These are phyloP conservation scores for Antennarius maculatus DNA, from an alignment of 2,797 vertebrate genomes.

Conservation along the genomic window DNA sequence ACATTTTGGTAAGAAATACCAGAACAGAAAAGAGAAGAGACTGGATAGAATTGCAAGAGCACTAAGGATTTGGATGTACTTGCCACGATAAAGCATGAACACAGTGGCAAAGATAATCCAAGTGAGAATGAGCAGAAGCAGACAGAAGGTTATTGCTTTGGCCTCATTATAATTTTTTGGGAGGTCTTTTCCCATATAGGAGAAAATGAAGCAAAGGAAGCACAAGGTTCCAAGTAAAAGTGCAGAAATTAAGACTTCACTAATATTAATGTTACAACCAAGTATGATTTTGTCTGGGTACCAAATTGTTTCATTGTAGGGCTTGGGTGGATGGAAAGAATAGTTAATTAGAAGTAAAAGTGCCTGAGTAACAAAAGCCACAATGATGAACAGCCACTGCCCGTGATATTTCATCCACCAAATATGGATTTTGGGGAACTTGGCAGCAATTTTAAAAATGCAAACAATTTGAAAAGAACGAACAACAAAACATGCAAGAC, in stretches of 20 bases:
- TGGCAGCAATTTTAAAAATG: conserved; percentile 86
- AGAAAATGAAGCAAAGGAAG: conserved; percentile 62
- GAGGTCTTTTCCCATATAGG: conserved; percentile 87
- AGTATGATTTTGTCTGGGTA: conserved; percentile 75
- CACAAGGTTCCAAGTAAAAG: neutral
- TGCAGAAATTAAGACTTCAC: conserved; percentile 8
- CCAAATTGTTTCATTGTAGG: conserved; percentile 58
- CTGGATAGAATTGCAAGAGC: conserved; percentile 35
- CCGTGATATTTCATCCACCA: conserved; percentile 82
- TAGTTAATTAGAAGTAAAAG: conserved; percentile 62
- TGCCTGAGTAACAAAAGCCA: conserved; percentile 65
- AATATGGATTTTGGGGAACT: conserved; percentile 71
- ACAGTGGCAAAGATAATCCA: conserved; percentile 73
- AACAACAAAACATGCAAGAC: conserved; percentile 84
- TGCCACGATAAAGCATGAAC: neutral
- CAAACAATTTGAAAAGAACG: conserved; percentile 87
- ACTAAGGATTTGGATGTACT: neutral
- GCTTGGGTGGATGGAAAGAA: conserved; percentile 46
- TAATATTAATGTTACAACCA: conserved; percentile 63
- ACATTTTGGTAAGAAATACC: conserved; percentile 86
- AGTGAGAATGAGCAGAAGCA: conserved; percentile 81
- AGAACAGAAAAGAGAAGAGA: conserved; percentile 74
- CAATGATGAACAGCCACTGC: conserved; percentile 75
- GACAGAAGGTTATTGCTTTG: conserved; percentile 86
- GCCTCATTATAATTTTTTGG: conserved; percentile 90